Evolutionary conservation across 1,140 invertebrate genomes (phyloP), one percentile per base, ranked within the genome.

Genomic region (Halesus radiatus): DNA sequence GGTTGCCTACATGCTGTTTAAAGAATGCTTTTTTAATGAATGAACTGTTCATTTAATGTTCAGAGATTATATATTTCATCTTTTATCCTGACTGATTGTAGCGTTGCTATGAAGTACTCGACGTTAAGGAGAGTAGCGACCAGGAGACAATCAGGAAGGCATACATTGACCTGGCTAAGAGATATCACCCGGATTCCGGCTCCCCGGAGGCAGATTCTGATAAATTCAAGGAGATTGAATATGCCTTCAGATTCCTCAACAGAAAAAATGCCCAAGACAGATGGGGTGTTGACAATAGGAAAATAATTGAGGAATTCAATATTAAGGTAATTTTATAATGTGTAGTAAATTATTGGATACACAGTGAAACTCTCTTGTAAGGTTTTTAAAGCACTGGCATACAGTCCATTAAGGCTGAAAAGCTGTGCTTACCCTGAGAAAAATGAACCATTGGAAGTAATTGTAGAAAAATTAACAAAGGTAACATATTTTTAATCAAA

Each of bases 181-280:
- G 91, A 80, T 96, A 93, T 86, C 96, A 97, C 90, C 96, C 96
- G 0, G 96, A 97, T 84, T 94, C 94, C 73, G 92, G 93, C 2
- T 90, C 90, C 3, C 85, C 90, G 3, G 91, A 94, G 83, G 93
- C 95, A 18, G 89, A 92, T 87, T 89, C 91, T 32, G 88, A 91
- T 6, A 94, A 93, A 87, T 97, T 97, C 90, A 91, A 93, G 70
- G 88, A 93, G 85, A 92, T 95, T 72, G 91, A 91, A 78, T 88
- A 89, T 84, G 91, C 91, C 0, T 92, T 91, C 53, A 86, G 89
- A 77, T 85, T 86, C 3, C 81, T 93, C 37, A 90, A 90, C 32
- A 90, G 91, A 81, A 92, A 92, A 81, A 92, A 92, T 82, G 85
- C 90, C 8, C 89, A 88, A 82, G 87, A 88, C 62, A 84, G 88